Percentiles rank a stretch among this genome's conserved stretches.
Evolutionary conservation across 1,140 invertebrate genomes (phyloP).

Genomic region (Drosophila suzukii): DNA sequence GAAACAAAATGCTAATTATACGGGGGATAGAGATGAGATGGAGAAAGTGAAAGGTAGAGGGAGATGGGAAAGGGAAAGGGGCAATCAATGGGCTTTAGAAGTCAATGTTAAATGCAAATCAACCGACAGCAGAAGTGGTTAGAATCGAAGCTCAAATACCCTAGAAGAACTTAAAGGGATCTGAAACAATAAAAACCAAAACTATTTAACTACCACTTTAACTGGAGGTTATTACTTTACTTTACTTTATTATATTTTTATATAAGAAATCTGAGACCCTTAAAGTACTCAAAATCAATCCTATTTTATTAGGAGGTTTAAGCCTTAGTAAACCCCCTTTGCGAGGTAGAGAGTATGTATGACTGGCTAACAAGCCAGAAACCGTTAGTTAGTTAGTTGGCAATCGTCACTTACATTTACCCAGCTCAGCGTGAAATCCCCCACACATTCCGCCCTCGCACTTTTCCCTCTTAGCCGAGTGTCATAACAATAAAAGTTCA

Average conservation of each 20-base stretch:
- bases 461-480: constrained; percentile 35
- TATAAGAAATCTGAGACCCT: no score
- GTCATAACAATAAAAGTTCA: constrained; percentile 78
- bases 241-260: no score
- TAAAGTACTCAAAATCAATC: no score
- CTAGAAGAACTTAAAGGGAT: not conserved
- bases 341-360: constrained; percentile 12
- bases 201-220: no score
- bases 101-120: constrained; percentile 69
- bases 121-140: constrained; percentile 24
- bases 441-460: not conserved
- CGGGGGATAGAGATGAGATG: constrained; percentile 3
- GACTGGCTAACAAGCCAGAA: constrained; percentile 41
- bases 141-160: not conserved
- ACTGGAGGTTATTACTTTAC: no score
- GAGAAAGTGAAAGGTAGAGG: not conserved
- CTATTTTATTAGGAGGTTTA: not conserved
- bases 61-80: not conserved
- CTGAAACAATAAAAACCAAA: not conserved
- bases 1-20: constrained; percentile 53
- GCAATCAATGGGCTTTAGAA: constrained; percentile 51
- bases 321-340: not conserved
- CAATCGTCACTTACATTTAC: constrained; percentile 57
- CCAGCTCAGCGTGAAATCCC: constrained; percentile 34
- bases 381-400: constrained; percentile 68